These are phyloP conservation scores for Pampus argenteus DNA, from an alignment of 2,797 vertebrate species.

Conservation along the genomic window DNA sequence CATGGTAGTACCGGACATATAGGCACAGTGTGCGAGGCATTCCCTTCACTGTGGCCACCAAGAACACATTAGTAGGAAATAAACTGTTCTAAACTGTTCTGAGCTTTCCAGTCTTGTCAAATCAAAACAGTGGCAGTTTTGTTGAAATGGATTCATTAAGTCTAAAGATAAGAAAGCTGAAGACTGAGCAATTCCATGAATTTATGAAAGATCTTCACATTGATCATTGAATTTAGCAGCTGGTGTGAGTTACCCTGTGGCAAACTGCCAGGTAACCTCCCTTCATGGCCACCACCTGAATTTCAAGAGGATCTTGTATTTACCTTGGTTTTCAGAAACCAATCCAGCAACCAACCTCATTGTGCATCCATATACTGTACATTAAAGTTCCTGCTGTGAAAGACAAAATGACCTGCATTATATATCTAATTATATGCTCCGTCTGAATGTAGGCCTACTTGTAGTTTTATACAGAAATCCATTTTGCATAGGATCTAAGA, in stretches of 20 bases:
- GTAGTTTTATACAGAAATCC: background rate
- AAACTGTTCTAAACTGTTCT: background rate
- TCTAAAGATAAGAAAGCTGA: background rate
- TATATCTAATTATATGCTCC: background rate
- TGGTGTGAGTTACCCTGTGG: background rate
- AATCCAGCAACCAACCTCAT: conserved; percentile 4
- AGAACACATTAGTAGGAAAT: background rate
- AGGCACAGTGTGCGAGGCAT: conserved; percentile 11
- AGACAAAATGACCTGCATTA: background rate
- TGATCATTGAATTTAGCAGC: background rate
- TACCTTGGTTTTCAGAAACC: background rate
- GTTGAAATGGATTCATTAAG: background rate
- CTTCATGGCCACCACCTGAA: background rate
- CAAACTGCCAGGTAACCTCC: background rate
- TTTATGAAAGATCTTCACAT: conserved; percentile 31
- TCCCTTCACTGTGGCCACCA: conserved; percentile 21
- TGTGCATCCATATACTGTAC: background rate
- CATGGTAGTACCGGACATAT: conserved; percentile 24
- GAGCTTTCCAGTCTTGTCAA: background rate
- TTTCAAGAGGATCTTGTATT: conserved; percentile 1
- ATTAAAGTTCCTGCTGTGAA: background rate
- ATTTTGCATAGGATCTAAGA: background rate
- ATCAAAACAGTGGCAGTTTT: background rate
- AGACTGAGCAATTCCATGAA: background rate
- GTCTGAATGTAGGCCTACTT: background rate